Percentiles rank a stretch among this genome's conserved stretches.
Conservation (phyloP, 1,140 invertebrate species). For the Spodoptera frugiperda region DNA sequence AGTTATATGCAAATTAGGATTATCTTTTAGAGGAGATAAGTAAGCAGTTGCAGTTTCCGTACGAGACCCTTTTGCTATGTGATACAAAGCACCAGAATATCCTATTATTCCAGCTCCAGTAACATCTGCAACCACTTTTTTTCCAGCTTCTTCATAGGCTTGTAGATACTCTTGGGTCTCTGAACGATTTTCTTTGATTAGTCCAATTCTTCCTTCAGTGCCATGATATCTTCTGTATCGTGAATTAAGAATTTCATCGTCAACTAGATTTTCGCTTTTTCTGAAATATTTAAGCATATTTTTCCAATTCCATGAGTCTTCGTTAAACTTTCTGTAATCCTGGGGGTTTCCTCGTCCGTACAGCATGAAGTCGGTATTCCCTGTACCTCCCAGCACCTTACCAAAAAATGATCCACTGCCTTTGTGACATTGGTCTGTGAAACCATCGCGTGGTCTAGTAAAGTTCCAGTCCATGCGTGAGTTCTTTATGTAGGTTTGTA, state of each 20-base stretch:
- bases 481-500: not conserved
- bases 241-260: not conserved
- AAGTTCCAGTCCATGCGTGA: not conserved
- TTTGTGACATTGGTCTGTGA: not conserved
- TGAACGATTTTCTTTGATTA: not conserved
- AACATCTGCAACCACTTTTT: not conserved
- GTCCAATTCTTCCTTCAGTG: not conserved
- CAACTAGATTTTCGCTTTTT: slow-evolving; percentile 2
- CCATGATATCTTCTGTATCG: not conserved
- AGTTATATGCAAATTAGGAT: not conserved
- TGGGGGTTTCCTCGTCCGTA: not conserved
- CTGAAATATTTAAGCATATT: not conserved
- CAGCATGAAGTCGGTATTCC: not conserved
- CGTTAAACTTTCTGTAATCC: not conserved
- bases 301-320: not conserved
- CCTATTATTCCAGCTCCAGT: not conserved
- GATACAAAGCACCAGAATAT: not conserved
- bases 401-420: not conserved
- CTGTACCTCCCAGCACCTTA: slow-evolving; percentile 3
- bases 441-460: not conserved
- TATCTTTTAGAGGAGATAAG: not conserved
- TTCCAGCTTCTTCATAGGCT: slow-evolving; percentile 10
- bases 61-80: not conserved
- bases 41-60: not conserved
- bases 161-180: not conserved